Evolutionary conservation across 2,113 vertebrate genomes (phyloP).

Genomic region (pig (Sus scrofa)): T2T-Sscrofa CM000817.6:94105001-94105500

Average conservation of each 20-base stretch:
- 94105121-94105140: conserved; percentile 32
- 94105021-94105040: neutral
- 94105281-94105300: neutral
- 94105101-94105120: neutral
- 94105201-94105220: conserved; percentile 6
- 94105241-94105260: neutral
- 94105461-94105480: neutral
- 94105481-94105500: neutral
- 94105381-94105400: too few species aligned
- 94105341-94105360: rapidly evolving
- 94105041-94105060: neutral
- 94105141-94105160: conserved; percentile 35
- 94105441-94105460: neutral
- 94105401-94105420: neutral
- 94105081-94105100: conserved; percentile 19
- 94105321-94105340: rapidly evolving
- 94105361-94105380: too few species aligned
- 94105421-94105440: neutral
- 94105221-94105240: neutral
- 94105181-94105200: conserved; percentile 36
- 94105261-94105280: neutral
- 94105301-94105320: neutral
- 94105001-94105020: neutral
- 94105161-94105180: conserved; percentile 57
- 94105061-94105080: neutral